Evolutionary conservation across 2,888 invertebrate genomes (phyloP).

Genomic region (Oscheius sp.): DNA sequence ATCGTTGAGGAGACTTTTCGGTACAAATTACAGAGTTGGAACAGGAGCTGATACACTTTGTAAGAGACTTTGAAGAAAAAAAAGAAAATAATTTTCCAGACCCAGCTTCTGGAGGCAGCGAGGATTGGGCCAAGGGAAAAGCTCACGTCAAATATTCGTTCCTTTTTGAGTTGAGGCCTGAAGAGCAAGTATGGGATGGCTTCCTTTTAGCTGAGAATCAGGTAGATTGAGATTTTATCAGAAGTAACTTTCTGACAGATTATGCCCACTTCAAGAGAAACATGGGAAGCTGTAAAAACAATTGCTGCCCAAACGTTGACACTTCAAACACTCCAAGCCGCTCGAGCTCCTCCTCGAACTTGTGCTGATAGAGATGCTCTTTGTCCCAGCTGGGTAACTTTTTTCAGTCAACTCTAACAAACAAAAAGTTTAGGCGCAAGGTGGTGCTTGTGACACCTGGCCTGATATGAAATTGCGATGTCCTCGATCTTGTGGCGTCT

Average conservation of each 20-base stretch:
- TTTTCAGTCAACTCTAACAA: too few species aligned
- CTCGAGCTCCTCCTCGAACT: slow-evolving; percentile 35
- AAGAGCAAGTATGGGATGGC: slow-evolving; percentile 69
- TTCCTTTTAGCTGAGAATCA: slow-evolving; percentile 68
- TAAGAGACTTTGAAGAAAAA: slow-evolving; percentile 26
- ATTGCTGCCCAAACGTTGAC: slow-evolving; percentile 62
- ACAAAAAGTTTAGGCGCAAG: too few species aligned
- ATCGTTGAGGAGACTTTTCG: slow-evolving; percentile 64
- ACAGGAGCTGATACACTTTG: slow-evolving; percentile 69
- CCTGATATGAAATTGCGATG: slow-evolving; percentile 66
- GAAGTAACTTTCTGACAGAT: slow-evolving; percentile 46
- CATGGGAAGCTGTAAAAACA: slow-evolving; percentile 69
- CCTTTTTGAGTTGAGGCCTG: slow-evolving; percentile 69
- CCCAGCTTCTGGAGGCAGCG: slow-evolving; percentile 64
- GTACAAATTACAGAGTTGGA: slow-evolving; percentile 68
- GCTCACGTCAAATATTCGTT: slow-evolving; percentile 68
- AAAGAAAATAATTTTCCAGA: slow-evolving; percentile 36
- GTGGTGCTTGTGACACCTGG: slow-evolving; percentile 66
- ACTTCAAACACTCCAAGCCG: slow-evolving; percentile 33
- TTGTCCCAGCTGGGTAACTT: slow-evolving; percentile 66
- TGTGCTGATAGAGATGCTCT: slow-evolving; percentile 65
- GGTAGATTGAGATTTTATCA: slow-evolving; percentile 29
- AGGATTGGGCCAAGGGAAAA: slow-evolving; percentile 70
- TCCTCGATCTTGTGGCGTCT: slow-evolving; percentile 61
- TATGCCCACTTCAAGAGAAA: slow-evolving; percentile 67